Conservation (phyloP, 23 tunicate species). For the Ascidia mentula region DNA sequence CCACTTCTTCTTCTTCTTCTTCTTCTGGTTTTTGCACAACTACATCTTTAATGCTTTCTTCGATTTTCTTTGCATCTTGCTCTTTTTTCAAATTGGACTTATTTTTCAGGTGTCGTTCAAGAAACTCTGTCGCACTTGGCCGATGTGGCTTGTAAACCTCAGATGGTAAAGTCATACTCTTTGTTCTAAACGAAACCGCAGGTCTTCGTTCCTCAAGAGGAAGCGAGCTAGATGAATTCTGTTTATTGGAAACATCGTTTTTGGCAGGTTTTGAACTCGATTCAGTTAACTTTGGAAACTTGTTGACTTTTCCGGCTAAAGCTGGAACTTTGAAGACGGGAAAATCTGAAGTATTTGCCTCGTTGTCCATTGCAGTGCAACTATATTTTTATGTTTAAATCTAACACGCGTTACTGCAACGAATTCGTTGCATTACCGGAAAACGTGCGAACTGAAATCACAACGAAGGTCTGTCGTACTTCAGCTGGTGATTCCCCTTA, state of each 20-base stretch:
- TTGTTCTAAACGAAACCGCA: not conserved
- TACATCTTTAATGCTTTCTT: not conserved
- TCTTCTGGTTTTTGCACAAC: not conserved
- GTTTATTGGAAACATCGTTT: not conserved
- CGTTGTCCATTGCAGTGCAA: not conserved
- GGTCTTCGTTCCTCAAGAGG: not conserved
- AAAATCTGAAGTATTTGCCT: not conserved
- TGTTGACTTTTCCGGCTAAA: not conserved
- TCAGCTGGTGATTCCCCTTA: too few species aligned
- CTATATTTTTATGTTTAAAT: too few species aligned
- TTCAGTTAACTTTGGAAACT: not conserved
- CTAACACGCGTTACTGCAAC: too few species aligned
- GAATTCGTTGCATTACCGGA: too few species aligned
- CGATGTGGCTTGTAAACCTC: conserved; percentile 52
- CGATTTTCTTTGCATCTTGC: not conserved
- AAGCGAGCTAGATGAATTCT: not conserved
- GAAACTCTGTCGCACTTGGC: conserved; percentile 44
- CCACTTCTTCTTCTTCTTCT: conserved; percentile 3
- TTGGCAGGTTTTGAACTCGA: not conserved
- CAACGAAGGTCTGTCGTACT: too few species aligned
- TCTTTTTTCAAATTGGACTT: not conserved
- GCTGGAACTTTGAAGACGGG: not conserved
- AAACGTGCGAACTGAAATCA: too few species aligned
- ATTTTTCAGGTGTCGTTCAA: conserved; percentile 25
- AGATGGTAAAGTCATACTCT: conserved; percentile 25